phyloP scores from a whole-genome alignment of 2,113 vertebrate genomes.

The Oreotrochilus melanogaster region DNA sequence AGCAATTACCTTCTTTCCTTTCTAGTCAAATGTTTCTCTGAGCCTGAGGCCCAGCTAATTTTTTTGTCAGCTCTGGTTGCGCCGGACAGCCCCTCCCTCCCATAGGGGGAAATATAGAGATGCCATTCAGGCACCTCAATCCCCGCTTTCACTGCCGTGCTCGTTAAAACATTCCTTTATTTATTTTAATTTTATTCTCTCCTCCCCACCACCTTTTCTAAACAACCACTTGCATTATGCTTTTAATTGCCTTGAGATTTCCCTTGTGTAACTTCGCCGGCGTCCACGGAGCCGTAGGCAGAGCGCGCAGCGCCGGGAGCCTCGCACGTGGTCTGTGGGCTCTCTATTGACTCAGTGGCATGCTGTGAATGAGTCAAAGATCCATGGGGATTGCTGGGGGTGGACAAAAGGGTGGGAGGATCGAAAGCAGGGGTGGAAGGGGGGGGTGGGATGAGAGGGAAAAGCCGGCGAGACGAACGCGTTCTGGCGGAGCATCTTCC shows the following conservation, averaged over 20 bases:
- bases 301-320: not conserved
- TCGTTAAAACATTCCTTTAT: constrained; percentile 72
- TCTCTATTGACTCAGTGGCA: constrained; percentile 44
- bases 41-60: constrained; percentile 62
- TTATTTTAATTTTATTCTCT: constrained; percentile 74
- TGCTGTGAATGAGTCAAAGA: constrained; percentile 59
- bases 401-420: not conserved
- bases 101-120: constrained; percentile 64
- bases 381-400: not conserved
- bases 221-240: constrained; percentile 62
- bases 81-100: constrained; percentile 38
- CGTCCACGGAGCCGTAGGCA: constrained; percentile 31
- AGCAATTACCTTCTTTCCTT: constrained; percentile 70
- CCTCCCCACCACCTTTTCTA: constrained; percentile 63
- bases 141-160: constrained; percentile 50
- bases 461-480: accelerated
- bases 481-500: not conserved
- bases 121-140: constrained; percentile 66
- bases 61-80: constrained; percentile 59
- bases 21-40: constrained; percentile 48
- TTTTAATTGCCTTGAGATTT: constrained; percentile 72
- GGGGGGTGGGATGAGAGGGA: not conserved
- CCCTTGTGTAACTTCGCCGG: constrained; percentile 44
- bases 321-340: constrained; percentile 24
- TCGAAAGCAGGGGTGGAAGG: not conserved